Conservation (phyloP, 2,888 invertebrate genomes). For the Hirtodrosophila cameraria region DNA sequence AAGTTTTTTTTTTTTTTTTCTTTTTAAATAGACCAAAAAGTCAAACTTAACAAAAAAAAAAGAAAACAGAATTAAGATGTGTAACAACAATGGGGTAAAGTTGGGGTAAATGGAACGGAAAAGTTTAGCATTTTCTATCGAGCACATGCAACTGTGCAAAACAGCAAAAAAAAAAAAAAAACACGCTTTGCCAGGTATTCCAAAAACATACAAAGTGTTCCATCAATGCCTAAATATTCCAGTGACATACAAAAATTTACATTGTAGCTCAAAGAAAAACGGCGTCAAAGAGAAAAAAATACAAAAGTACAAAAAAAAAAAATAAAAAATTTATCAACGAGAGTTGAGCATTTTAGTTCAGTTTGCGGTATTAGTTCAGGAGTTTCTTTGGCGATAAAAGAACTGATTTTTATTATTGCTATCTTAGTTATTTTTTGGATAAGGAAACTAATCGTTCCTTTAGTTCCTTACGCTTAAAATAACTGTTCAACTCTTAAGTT, state of each 20-base stretch:
- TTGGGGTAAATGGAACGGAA: neutral
- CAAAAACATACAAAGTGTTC: constrained; percentile 5
- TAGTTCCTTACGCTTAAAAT: too few species aligned
- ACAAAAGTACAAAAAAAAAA: neutral
- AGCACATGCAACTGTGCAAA: constrained; percentile 43
- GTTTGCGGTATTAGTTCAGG: too few species aligned
- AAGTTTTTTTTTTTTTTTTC: constrained; percentile 3
- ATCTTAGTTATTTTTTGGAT: too few species aligned
- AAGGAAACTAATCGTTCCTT: too few species aligned
- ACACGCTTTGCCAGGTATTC: constrained; percentile 21
- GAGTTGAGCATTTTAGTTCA: too few species aligned
- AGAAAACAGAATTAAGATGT: too few species aligned
- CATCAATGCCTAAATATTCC: constrained; percentile 42
- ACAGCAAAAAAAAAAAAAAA: constrained; percentile 46
- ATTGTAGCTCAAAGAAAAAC: constrained; percentile 49
- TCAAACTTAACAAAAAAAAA: constrained; percentile 21
- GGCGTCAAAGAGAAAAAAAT: constrained; percentile 1
- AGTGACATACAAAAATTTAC: constrained; percentile 62
- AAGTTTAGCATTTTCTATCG: constrained; percentile 11
- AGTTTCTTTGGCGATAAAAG: too few species aligned
- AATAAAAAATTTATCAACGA: neutral
- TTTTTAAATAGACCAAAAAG: constrained; percentile 43
- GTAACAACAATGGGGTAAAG: neutral
- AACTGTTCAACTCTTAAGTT: too few species aligned
- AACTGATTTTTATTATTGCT: too few species aligned